A percentile compares a stretch with the other conserved stretches of the same genome.
phyloP scores from a whole-genome alignment of 2,113 vertebrate genomes.

The Nannospalax galili region DNA sequence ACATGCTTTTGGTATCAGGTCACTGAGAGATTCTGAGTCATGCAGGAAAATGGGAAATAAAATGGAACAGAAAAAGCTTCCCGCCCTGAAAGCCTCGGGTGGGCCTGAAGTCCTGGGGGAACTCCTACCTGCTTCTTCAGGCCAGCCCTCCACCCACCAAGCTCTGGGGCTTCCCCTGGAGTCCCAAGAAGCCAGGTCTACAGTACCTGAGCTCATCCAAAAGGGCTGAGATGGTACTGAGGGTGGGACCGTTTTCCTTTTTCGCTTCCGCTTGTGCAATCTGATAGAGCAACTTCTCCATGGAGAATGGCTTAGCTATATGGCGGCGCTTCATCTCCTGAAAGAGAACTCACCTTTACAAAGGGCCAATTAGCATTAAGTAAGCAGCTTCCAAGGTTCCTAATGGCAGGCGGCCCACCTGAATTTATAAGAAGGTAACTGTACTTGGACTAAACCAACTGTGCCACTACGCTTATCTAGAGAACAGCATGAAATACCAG shows the following conservation, averaged over 20 bases:
- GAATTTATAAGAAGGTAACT: background rate
- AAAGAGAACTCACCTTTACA: background rate
- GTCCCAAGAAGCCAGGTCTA: fast-evolving
- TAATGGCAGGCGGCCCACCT: fast-evolving
- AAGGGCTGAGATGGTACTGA: conserved; percentile 96
- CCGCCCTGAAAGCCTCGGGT: background rate
- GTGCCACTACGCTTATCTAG: fast-evolving
- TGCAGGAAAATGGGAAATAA: background rate
- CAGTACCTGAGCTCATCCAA: conserved; percentile 98
- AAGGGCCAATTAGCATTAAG: background rate
- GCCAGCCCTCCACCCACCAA: too few relatives aligned
- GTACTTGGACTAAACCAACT: background rate
- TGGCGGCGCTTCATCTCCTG: conserved; percentile 98
- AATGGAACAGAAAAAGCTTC: background rate
- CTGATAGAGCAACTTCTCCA: conserved; percentile 99
- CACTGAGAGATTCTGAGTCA: background rate
- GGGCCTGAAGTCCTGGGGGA: background rate
- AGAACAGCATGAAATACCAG: background rate
- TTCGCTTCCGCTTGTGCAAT: conserved; percentile 98
- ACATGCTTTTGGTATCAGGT: background rate
- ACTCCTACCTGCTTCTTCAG: background rate
- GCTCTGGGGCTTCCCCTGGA: fast-evolving
- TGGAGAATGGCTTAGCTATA: conserved; percentile 98
- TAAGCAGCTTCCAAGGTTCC: background rate
- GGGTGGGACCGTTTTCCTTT: conserved; percentile 96